phyloP scores from a whole-genome alignment of 2,888 invertebrate species.

The Fissipunctia ypsillon region DNA sequence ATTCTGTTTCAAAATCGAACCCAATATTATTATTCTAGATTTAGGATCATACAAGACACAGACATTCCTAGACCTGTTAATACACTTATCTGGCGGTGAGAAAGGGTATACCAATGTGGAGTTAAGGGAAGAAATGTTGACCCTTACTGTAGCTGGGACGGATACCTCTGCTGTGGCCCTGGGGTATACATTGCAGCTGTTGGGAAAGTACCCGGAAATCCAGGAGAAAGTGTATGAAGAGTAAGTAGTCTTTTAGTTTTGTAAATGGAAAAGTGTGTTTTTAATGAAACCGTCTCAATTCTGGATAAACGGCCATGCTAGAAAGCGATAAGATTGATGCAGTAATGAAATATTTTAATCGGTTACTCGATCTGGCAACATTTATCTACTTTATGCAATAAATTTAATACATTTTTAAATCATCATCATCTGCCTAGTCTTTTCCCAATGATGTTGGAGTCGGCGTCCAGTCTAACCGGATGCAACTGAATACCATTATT shows the following conservation, averaged over 20 bases:
- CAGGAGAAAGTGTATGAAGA: constrained; percentile 86
- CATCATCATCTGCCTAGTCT: too few relatives aligned
- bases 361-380: neutral
- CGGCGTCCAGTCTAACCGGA: too few relatives aligned
- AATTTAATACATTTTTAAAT: too few relatives aligned
- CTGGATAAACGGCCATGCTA: neutral
- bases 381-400: too few relatives aligned
- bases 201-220: constrained; percentile 85
- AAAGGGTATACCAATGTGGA: constrained; percentile 88
- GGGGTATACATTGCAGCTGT: constrained; percentile 83
- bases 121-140: constrained; percentile 90
- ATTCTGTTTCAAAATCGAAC: neutral
- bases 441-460: too few relatives aligned
- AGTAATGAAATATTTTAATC: neutral
- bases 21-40: constrained; percentile 1
- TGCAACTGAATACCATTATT: too few relatives aligned
- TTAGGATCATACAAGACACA: constrained; percentile 80
- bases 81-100: constrained; percentile 87
- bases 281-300: neutral
- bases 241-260: constrained; percentile 74
- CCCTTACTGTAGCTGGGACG: constrained; percentile 90
- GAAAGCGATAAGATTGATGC: neutral
- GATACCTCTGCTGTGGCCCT: constrained; percentile 87
- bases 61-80: constrained; percentile 90
- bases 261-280: neutral